These are phyloP conservation scores for Chiroxiphia lanceolata DNA, from an alignment of 2,797 vertebrate species.

Conservation along the genomic window DNA sequence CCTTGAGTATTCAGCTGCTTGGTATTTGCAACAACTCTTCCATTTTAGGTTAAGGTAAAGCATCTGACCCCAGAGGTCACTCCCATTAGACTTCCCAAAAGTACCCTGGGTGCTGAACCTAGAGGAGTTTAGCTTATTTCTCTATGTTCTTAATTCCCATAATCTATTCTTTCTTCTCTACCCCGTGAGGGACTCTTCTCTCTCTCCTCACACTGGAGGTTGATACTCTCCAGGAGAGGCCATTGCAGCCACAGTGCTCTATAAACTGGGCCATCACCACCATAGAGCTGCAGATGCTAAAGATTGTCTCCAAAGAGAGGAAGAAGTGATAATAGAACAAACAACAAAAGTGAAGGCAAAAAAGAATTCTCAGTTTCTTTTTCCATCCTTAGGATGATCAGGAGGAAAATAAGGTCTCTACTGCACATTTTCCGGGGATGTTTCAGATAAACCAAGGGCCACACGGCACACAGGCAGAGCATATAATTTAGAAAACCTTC, in stretches of 20 bases:
- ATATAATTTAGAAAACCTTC: neutral
- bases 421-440: neutral
- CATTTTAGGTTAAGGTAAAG: neutral
- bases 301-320: neutral
- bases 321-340: neutral
- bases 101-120: neutral
- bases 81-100: neutral
- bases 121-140: neutral
- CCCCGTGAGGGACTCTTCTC: fast-evolving
- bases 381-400: neutral
- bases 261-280: neutral
- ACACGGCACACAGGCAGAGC: neutral
- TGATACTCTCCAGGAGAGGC: neutral
- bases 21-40: neutral
- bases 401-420: neutral
- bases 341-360: neutral
- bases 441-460: neutral
- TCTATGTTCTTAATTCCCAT: neutral
- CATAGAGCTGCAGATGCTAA: neutral
- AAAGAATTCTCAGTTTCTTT: neutral
- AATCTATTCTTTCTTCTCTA: neutral
- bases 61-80: neutral
- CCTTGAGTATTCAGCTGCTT: neutral
- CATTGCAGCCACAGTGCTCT: neutral
- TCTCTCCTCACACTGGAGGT: neutral